Conservation (phyloP, 2,888 invertebrate species). For the Saturnia pavonia region DNA sequence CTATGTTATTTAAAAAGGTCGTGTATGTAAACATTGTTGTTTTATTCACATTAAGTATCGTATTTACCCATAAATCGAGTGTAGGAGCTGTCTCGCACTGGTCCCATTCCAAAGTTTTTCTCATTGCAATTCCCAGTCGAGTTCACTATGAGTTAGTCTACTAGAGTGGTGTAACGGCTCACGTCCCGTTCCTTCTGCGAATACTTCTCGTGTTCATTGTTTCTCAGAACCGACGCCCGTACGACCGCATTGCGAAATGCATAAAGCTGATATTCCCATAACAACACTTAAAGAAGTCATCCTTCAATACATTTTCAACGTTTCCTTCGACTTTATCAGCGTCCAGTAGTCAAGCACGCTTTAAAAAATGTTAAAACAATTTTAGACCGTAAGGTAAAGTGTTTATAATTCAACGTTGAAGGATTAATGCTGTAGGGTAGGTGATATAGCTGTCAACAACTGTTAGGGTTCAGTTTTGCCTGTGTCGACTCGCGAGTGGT, state of each 20-base stretch:
- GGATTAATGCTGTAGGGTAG: conserved; percentile 62
- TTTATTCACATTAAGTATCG: not conserved
- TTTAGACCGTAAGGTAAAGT: conserved; percentile 47
- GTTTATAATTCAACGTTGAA: conserved; percentile 45
- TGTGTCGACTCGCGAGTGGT: conserved; percentile 51
- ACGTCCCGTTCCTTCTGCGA: conserved; percentile 74
- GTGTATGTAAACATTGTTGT: not conserved
- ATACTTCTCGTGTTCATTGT: conserved; percentile 66
- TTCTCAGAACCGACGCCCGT: conserved; percentile 71
- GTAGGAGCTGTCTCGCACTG: conserved; percentile 56
- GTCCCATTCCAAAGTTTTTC: conserved; percentile 76
- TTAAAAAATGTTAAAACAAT: conserved; percentile 54
- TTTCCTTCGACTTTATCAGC: conserved; percentile 49
- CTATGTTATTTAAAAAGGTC: not conserved
- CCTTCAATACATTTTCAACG: conserved; percentile 59
- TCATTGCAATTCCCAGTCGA: conserved; percentile 70
- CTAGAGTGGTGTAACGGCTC: conserved; percentile 63
- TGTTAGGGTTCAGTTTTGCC: conserved; percentile 60
- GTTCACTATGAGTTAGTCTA: conserved; percentile 55
- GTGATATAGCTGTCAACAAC: conserved; percentile 51
- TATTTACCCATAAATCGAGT: conserved; percentile 54
- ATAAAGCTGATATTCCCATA: conserved; percentile 59
- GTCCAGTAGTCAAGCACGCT: conserved; percentile 31
- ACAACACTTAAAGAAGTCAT: conserved; percentile 55
- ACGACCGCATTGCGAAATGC: conserved; percentile 62